Evolutionary conservation across 1,140 invertebrate genomes (phyloP).

Genomic region (Nephila pilipes): DNA sequence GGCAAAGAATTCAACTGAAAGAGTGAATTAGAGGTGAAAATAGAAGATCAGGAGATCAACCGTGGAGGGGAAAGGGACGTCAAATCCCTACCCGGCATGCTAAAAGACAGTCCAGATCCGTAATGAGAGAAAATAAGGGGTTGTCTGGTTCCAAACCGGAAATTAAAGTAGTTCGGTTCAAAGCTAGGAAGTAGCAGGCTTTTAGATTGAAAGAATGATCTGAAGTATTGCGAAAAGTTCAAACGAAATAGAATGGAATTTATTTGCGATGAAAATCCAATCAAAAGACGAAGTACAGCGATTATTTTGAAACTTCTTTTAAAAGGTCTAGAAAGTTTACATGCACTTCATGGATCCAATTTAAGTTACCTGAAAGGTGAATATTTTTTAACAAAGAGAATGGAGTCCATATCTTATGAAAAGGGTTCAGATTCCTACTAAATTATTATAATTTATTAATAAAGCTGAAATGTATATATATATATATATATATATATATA

Average conservation of each 20-base stretch:
- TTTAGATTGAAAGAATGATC: slow-evolving; percentile 26
- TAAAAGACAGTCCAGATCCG: not conserved
- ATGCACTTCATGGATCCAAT: not conserved
- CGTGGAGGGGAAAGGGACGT: not conserved
- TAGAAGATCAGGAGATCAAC: slow-evolving; percentile 3
- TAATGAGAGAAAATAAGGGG: slow-evolving; percentile 45
- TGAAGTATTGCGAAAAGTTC: slow-evolving; percentile 27
- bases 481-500: too few relatives aligned
- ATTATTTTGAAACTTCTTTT: slow-evolving; percentile 4
- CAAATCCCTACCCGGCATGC: not conserved
- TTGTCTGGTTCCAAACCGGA: slow-evolving; percentile 27
- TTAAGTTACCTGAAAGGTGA: not conserved
- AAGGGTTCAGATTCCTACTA: too few relatives aligned
- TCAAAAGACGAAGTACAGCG: not conserved
- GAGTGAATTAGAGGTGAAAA: slow-evolving; percentile 41
- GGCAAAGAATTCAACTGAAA: not conserved
- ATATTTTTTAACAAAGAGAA: not conserved
- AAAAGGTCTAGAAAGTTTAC: not conserved
- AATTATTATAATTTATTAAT: too few relatives aligned
- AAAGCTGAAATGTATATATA: too few relatives aligned
- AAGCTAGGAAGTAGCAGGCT: not conserved
- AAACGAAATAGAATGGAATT: slow-evolving; percentile 32
- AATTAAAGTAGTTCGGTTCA: slow-evolving; percentile 34
- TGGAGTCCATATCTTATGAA: too few relatives aligned
- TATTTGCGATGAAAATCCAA: slow-evolving; percentile 20